phyloP scores from a whole-genome alignment of 1,140 invertebrate genomes.

The Hyles euphorbiae region DNA sequence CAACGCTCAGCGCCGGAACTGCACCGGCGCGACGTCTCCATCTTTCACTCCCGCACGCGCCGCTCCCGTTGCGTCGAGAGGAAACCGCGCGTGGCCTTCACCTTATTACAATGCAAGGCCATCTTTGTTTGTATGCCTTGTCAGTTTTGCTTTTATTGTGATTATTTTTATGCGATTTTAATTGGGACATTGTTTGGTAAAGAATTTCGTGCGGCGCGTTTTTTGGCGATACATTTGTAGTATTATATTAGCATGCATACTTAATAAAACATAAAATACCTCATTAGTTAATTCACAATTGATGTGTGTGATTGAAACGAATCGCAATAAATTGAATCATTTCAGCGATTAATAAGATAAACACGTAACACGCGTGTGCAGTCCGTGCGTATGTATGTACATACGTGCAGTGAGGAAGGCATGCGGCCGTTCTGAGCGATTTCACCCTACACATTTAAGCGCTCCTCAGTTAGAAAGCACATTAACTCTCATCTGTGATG shows the following conservation, averaged over 20 bases:
- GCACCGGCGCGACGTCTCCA: slow-evolving; percentile 48
- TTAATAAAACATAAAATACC: too few relatives aligned
- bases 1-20: slow-evolving; percentile 55
- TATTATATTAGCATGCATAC: too few relatives aligned
- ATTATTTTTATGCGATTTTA: not conserved
- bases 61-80: slow-evolving; percentile 55
- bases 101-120: slow-evolving; percentile 56
- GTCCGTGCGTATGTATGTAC: too few relatives aligned
- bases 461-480: slow-evolving; percentile 47
- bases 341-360: too few relatives aligned
- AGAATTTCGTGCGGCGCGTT: not conserved
- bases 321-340: too few relatives aligned
- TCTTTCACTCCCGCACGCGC: slow-evolving; percentile 42
- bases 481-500: slow-evolving; percentile 48
- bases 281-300: too few relatives aligned
- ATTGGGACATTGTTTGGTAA: not conserved
- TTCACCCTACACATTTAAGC: slow-evolving; percentile 50
- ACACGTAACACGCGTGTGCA: too few relatives aligned
- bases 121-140: slow-evolving; percentile 23
- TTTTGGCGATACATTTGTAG: too few relatives aligned
- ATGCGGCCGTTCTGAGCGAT: slow-evolving; percentile 30
- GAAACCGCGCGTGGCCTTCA: slow-evolving; percentile 61
- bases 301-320: too few relatives aligned
- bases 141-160: not conserved
- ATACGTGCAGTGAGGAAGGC: slow-evolving; percentile 1